Base-by-base conservation (phyloP, 37 sponge, comb jelly and placozoan genomes). In the Cliona cf. orientalis region DNA sequence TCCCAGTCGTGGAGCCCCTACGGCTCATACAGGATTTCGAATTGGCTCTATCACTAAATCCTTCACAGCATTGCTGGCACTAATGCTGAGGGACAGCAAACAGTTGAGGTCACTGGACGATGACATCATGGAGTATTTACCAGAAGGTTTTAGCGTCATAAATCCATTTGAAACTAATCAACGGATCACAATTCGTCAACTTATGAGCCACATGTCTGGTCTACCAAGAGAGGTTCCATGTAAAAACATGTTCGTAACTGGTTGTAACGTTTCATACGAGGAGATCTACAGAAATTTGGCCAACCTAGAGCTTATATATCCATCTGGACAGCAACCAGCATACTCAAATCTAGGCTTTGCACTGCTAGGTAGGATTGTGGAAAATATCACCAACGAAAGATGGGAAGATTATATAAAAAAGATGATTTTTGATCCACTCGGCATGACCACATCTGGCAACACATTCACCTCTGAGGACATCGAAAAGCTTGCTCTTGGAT, bases 281-380 rank as follows among this genome's bases (percentile, higher is more conserved):
- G 40, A 80, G 39, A 88, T 92, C 62, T 80, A 80, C 32, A 37
- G 80, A 32, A 56, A 73, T 19, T n/a, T 92, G 14, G 70, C 85
- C 0, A 41, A 73, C 6, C 21, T 81, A n/a, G 31, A 71, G 57
- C 64, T 92, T 25, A 72, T 82, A 53, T 80, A 38, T 43, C 89
- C 93, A 29, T 89, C 93, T 2, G 93, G 93, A 0, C 19, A 14
- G 1, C 73, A 70, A 38, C 93, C 93, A 14, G 41, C 76, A 33
- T 92, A 92, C 41, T 92, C 93, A 25, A 92, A 92, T 58, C 59
- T 92, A 43, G 93, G 89, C 2, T 88, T 92, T 84, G 93, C 78
- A 9, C 69, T 88, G 46, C 89, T 92, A 19, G 93, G 93, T 3
- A 45, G 85, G 21, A 41, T 68, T 46, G 35, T 79, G 39, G 69